Conservation (phyloP, 1,140 invertebrate species). For the Drepana arcuata region DNA sequence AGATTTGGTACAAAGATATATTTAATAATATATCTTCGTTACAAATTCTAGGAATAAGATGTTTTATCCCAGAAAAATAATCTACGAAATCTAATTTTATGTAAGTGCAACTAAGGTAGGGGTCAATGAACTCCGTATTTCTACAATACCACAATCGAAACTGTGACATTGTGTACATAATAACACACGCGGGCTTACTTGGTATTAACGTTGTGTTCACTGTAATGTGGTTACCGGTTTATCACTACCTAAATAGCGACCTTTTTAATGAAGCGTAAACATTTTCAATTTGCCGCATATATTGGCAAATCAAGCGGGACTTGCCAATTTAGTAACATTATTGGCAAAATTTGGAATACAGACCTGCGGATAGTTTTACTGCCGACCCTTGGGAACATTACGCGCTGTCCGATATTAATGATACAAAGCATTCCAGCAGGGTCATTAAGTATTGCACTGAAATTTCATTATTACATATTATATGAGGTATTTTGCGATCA, state of each 20-base stretch:
- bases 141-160: not conserved
- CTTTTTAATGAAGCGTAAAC: slow-evolving; percentile 51
- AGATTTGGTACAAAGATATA: too few species aligned
- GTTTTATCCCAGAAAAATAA: too few species aligned
- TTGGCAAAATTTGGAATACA: slow-evolving; percentile 39
- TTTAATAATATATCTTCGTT: too few species aligned
- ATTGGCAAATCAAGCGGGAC: slow-evolving; percentile 47
- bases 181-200: not conserved
- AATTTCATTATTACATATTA: too few species aligned
- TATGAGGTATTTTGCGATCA: too few species aligned
- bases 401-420: slow-evolving; percentile 43
- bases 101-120: too few species aligned
- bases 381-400: slow-evolving; percentile 44
- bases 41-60: too few species aligned
- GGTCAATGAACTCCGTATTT: too few species aligned
- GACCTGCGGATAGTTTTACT: slow-evolving; percentile 42
- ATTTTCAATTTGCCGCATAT: slow-evolving; percentile 56
- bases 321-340: slow-evolving; percentile 46
- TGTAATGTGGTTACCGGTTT: too few species aligned
- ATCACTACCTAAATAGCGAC: too few species aligned
- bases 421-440: slow-evolving; percentile 40
- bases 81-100: too few species aligned
- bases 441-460: slow-evolving; percentile 42
- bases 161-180: slow-evolving; percentile 1
- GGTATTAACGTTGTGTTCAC: not conserved